These are phyloP conservation scores for Polypedilum pembai DNA, from an alignment of 1,140 invertebrate species.

Conservation along the genomic window DNA sequence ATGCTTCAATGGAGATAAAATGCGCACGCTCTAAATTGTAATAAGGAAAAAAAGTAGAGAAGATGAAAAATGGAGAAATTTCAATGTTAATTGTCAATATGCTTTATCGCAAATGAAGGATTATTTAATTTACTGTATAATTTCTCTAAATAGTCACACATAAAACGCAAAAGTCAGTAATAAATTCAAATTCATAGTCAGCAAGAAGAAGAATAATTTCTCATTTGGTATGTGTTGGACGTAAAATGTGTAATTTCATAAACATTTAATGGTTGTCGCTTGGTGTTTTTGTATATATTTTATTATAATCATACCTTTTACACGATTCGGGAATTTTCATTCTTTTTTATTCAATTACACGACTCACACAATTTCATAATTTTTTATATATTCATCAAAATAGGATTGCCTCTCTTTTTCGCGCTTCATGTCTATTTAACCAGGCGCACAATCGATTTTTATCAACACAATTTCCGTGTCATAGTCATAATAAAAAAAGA, in stretches of 20 bases:
- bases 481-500: neutral
- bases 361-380: too few relatives aligned
- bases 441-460: slow-evolving; percentile 10
- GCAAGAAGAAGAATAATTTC: too few relatives aligned
- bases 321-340: slow-evolving; percentile 25
- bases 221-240: too few relatives aligned
- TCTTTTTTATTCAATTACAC: too few relatives aligned
- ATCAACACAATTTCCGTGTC: slow-evolving; percentile 24
- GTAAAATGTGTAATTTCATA: slow-evolving; percentile 16
- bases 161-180: too few relatives aligned
- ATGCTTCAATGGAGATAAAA: neutral
- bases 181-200: too few relatives aligned
- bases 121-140: too few relatives aligned
- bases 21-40: neutral
- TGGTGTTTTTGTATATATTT: neutral
- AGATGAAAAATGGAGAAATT: neutral
- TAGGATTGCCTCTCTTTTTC: neutral
- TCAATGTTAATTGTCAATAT: slow-evolving; percentile 14
- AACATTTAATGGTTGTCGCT: slow-evolving; percentile 17
- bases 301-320: slow-evolving; percentile 18
- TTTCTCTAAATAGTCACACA: too few relatives aligned
- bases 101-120: neutral
- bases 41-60: neutral
- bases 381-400: too few relatives aligned
- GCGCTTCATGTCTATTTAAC: neutral